Percentiles rank a stretch among this genome's conserved stretches.
These are phyloP conservation scores for Drepana arcuata DNA, from an alignment of 1,140 invertebrate genomes.

Conservation along the genomic window DNA sequence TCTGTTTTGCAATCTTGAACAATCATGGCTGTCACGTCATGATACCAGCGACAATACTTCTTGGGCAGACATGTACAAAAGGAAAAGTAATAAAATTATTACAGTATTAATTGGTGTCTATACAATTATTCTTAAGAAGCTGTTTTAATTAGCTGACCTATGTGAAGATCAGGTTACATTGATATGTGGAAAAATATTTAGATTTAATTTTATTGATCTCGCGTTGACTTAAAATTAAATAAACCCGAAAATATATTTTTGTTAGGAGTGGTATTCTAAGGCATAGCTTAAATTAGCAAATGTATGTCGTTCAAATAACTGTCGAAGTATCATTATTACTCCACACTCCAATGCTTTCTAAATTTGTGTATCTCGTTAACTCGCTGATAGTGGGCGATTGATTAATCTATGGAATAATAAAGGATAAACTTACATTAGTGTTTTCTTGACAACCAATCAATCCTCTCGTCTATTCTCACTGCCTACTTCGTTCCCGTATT, in stretches of 20 bases:
- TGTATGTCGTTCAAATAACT: not conserved
- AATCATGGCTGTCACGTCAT: too few relatives aligned
- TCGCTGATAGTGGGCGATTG: constrained; percentile 43
- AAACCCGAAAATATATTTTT: constrained; percentile 8
- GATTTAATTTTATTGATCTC: not conserved
- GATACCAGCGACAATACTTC: too few relatives aligned
- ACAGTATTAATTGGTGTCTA: constrained; percentile 3
- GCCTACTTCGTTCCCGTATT: too few relatives aligned
- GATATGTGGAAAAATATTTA: not conserved
- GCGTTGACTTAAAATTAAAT: not conserved
- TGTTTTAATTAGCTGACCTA: too few relatives aligned
- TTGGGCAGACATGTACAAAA: too few relatives aligned
- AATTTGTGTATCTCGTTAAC: constrained; percentile 33
- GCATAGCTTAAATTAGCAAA: constrained; percentile 1
- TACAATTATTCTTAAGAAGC: constrained; percentile 1
- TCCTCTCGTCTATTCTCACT: too few relatives aligned
- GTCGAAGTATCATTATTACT: not conserved
- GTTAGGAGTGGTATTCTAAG: constrained; percentile 3
- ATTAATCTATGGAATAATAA: constrained; percentile 52
- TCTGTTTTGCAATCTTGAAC: too few relatives aligned
- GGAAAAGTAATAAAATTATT: too few relatives aligned
- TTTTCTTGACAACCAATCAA: too few relatives aligned
- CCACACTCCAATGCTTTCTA: constrained; percentile 2
- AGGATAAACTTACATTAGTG: constrained; percentile 30
- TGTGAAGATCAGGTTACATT: not conserved